Percentiles rank a stretch among this genome's conserved stretches.
phyloP scores from a whole-genome alignment of 2,113 vertebrate species.

The Notechis scutatus region DNA sequence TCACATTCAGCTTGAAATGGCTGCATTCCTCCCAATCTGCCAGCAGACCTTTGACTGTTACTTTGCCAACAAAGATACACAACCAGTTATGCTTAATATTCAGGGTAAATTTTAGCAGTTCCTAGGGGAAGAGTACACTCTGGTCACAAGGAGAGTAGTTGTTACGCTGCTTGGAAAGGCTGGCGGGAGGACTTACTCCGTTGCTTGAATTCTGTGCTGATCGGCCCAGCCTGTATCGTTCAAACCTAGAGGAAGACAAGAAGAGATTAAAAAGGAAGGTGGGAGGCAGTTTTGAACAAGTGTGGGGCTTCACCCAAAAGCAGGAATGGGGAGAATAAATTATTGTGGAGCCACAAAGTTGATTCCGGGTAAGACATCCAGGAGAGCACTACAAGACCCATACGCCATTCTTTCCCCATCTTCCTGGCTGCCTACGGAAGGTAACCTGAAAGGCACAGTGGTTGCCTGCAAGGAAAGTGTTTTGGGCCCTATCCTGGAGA shows the following conservation, averaged over 20 bases:
- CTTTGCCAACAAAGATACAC: neutral
- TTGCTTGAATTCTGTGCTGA: conserved; percentile 85
- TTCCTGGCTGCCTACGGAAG: neutral
- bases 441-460: neutral
- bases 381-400: neutral
- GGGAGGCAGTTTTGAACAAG: neutral
- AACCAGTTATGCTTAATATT: neutral
- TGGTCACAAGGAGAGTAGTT: neutral
- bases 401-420: neutral
- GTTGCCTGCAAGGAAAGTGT: neutral
- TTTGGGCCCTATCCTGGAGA: neutral
- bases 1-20: neutral
- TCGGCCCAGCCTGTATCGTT: conserved; percentile 86
- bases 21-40: neutral
- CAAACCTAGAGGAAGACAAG: conserved; percentile 75
- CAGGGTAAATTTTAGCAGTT: neutral
- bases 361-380: neutral
- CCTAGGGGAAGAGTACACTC: neutral
- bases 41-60: neutral
- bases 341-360: neutral
- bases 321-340: neutral
- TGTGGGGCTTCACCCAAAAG: neutral
- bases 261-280: neutral
- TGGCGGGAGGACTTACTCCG: conserved; percentile 78
- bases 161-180: no score